Evolutionary conservation across 2,113 vertebrate species (phyloP).

Genomic region (Lynx canadensis): DNA sequence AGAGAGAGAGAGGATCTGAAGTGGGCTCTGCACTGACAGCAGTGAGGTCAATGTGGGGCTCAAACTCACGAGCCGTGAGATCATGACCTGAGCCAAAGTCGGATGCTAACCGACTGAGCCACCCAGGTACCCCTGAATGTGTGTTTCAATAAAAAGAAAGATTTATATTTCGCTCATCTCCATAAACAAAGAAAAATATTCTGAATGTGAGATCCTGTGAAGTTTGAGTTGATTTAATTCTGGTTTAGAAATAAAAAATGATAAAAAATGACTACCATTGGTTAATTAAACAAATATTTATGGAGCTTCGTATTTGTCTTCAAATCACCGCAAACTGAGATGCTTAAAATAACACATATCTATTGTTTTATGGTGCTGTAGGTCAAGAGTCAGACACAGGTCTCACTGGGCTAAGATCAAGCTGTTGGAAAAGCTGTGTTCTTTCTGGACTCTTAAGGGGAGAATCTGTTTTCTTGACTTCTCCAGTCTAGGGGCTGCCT

Average conservation of each 20-base stretch:
- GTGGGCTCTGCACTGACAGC: not conserved
- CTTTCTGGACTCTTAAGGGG: not conserved
- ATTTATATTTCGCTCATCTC: conserved; percentile 9
- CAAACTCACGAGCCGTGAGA: not conserved
- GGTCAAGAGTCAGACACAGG: not conserved
- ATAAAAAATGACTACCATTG: not conserved
- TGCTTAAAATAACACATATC: not conserved
- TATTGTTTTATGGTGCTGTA: not conserved
- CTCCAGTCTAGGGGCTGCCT: not conserved
- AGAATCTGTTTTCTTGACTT: not conserved
- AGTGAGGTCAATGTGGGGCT: not conserved
- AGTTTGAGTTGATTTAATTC: conserved; percentile 36
- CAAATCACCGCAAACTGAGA: not conserved
- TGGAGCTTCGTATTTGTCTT: not conserved
- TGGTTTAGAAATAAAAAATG: not conserved
- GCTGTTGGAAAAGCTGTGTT: not conserved
- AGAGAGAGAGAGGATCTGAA: not conserved
- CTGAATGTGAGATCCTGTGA: not conserved
- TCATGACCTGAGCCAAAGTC: not conserved
- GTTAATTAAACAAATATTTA: not conserved
- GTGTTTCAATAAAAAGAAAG: conserved; percentile 12
- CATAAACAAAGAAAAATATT: not conserved
- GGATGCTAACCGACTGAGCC: not conserved
- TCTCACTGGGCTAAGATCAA: not conserved
- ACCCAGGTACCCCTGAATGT: not conserved